phyloP scores from a whole-genome alignment of 1,140 invertebrate species.

The Drosophila pruinosa region DNA sequence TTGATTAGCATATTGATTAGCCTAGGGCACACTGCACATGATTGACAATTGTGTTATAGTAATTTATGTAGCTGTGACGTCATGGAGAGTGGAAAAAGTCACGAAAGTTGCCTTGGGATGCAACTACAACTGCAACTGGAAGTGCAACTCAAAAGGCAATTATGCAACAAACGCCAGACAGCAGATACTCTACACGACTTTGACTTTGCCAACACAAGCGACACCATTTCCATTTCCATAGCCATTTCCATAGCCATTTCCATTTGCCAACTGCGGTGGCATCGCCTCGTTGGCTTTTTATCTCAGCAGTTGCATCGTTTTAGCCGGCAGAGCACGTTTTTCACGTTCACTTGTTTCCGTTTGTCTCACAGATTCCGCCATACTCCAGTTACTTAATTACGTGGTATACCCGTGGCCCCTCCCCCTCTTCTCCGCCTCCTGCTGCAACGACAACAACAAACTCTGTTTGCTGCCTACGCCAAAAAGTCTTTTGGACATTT shows the following conservation, averaged over 20 bases:
- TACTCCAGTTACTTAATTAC: conserved; percentile 26
- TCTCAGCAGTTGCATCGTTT: conserved; percentile 2
- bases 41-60: conserved; percentile 77
- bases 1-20: conserved; percentile 78
- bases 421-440: too few relatives aligned
- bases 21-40: conserved; percentile 69
- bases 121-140: conserved; percentile 28
- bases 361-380: conserved; percentile 43
- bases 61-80: conserved; percentile 72
- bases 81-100: conserved; percentile 23
- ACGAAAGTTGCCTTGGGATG: conserved; percentile 58
- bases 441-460: background rate
- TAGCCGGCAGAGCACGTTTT: conserved; percentile 56
- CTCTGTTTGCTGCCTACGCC: conserved; percentile 22
- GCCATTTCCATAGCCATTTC: conserved; percentile 15
- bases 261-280: conserved; percentile 15
- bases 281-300: conserved; percentile 18
- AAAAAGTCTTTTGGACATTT: conserved; percentile 35
- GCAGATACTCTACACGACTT: conserved; percentile 69
- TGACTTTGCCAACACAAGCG: conserved; percentile 52
- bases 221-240: conserved; percentile 18
- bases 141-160: conserved; percentile 31
- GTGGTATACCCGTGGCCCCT: background rate
- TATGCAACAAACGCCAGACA: conserved; percentile 73
- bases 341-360: conserved; percentile 75